Evolutionary conservation across 2,888 invertebrate genomes (phyloP).

Genomic region (Trypoxylon attenuatum): DNA sequence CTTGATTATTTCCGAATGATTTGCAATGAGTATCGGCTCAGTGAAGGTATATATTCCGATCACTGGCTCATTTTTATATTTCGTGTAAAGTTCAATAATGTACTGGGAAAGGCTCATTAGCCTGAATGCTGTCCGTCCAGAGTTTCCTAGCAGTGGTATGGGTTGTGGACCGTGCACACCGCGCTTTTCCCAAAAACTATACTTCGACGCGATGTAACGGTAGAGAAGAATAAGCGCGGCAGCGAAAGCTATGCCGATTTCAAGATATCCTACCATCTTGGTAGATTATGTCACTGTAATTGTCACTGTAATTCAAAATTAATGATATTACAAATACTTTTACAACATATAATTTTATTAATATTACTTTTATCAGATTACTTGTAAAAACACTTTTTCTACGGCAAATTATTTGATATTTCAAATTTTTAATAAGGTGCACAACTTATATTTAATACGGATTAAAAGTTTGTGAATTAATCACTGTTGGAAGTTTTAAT

Average conservation of each 20-base stretch:
- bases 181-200: constrained; percentile 71
- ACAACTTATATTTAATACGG: too few relatives aligned
- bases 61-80: constrained; percentile 47
- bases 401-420: too few relatives aligned
- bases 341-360: too few relatives aligned
- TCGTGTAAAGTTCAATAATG: constrained; percentile 38
- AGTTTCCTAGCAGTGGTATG: constrained; percentile 67
- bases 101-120: constrained; percentile 16
- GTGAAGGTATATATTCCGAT: constrained; percentile 63
- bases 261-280: constrained; percentile 20
- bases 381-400: too few relatives aligned
- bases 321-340: too few relatives aligned
- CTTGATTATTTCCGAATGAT: constrained; percentile 60
- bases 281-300: too few relatives aligned
- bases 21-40: neutral
- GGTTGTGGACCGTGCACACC: constrained; percentile 71
- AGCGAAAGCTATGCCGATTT: constrained; percentile 73
- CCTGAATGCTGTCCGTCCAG: constrained; percentile 51
- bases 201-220: constrained; percentile 65
- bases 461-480: too few relatives aligned
- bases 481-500: too few relatives aligned
- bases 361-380: too few relatives aligned
- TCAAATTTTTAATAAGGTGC: too few relatives aligned
- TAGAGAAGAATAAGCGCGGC: constrained; percentile 31
- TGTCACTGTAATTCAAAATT: too few relatives aligned